Evolutionary conservation across 2,888 invertebrate genomes (phyloP), one percentile per base, ranked within the genome.

Genomic region (Andrena marginata): DNA sequence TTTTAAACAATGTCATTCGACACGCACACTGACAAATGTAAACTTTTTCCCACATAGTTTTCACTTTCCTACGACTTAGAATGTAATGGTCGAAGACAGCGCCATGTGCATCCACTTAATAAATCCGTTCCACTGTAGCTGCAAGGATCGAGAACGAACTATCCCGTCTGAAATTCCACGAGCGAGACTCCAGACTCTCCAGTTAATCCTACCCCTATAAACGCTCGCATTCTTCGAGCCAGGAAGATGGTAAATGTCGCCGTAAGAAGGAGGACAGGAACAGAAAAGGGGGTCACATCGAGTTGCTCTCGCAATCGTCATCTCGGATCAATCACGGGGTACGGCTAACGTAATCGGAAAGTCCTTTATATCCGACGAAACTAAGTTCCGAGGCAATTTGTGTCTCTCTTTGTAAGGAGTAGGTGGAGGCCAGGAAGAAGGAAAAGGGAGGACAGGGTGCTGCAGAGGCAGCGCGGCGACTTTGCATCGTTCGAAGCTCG

Each of bases 371-470:
- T 93, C 91, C 90, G 85, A 83, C 91, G 89, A 93, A 93, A 93
- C 93, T 93, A 91, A 93, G 92, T 93, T 93, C 88, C 92, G 82
- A 93, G 92, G 92, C 93, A 93, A 93, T 93, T 93, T 93, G 92
- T 91, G 91, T 92, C 91, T 93, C 91, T 92, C 93, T 93, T 93
- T 93, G 93, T 92, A 89, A 92, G 90, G 88, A 90, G 90, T 86
- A 87, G 89, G 85, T 84, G 85, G 87, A 71, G 80, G 64, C 54
- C 76, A 81, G 70, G 75, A 64, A 68, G 77, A 80, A 85, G 82
- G 73, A 80, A 83, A 74, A 70, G 64, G 64, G 68, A 75, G 54
- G 79, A 51, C 62, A 70, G 80, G 71, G 83, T 80, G 85, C 87
- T 82, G 80, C 85, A 87, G 85, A 89, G 69, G 90, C 84, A 84